These are phyloP conservation scores for Liopterus haemorrhoidalis DNA, from an alignment of 2,888 invertebrate genomes.

Conservation along the genomic window DNA sequence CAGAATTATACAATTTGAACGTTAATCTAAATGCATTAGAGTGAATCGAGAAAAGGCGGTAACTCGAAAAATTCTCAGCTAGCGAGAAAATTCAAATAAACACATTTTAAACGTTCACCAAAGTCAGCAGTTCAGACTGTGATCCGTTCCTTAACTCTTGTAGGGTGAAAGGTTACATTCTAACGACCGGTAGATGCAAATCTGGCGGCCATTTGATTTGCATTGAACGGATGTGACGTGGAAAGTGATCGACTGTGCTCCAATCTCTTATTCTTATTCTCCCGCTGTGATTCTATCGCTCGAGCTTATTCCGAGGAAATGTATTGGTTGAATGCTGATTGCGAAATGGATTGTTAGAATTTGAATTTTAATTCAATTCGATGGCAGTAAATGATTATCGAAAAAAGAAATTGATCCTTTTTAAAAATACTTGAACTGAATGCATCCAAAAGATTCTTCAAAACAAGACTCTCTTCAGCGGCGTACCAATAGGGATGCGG, in stretches of 20 bases:
- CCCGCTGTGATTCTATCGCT: background rate
- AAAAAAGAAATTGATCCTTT: too few relatives aligned
- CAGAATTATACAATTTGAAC: too few relatives aligned
- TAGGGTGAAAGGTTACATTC: conserved; percentile 38
- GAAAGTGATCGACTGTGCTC: conserved; percentile 43
- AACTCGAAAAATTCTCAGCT: conserved; percentile 30
- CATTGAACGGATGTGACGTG: conserved; percentile 46
- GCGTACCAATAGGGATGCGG: too few relatives aligned
- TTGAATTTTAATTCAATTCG: conserved; percentile 46
- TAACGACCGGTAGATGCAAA: conserved; percentile 39
- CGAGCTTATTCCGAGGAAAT: conserved; percentile 43
- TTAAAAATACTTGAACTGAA: too few relatives aligned
- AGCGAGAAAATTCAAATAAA: conserved; percentile 43
- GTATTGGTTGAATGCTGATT: conserved; percentile 41
- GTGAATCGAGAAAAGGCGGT: conserved; percentile 12
- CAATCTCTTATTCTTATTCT: conserved; percentile 30
- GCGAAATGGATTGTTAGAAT: conserved; percentile 45
- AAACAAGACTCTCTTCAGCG: too few relatives aligned
- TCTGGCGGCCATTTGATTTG: conserved; percentile 43
- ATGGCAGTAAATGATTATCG: too few relatives aligned
- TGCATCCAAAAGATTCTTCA: too few relatives aligned
- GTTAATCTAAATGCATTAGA: too few relatives aligned
- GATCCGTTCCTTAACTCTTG: background rate
- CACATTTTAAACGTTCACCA: conserved; percentile 43
- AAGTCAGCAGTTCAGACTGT: conserved; percentile 34